Conservation (phyloP, 2,888 invertebrate species). For the Argyresthia albistria region DNA sequence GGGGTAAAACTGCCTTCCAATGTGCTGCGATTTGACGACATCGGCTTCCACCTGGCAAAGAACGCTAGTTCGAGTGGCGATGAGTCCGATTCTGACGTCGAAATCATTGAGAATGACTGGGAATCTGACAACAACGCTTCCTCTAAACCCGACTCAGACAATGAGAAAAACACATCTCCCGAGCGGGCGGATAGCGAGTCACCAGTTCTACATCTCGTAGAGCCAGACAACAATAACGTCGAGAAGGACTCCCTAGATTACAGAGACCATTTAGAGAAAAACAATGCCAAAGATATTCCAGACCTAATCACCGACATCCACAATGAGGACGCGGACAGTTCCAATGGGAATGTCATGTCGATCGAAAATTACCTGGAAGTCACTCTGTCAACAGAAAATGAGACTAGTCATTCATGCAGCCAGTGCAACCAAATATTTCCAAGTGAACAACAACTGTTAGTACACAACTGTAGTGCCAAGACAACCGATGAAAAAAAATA, state of each 20-base stretch:
- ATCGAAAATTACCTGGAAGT: conserved; percentile 69
- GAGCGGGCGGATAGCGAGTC: conserved; percentile 59
- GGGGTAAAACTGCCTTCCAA: conserved; percentile 69
- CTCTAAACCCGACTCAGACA: conserved; percentile 62
- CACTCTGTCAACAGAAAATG: conserved; percentile 64
- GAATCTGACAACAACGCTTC: conserved; percentile 64
- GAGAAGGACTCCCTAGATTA: conserved; percentile 50
- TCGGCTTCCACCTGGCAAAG: conserved; percentile 63
- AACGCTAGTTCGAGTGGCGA: conserved; percentile 58
- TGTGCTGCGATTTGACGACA: conserved; percentile 68
- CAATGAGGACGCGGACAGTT: conserved; percentile 58
- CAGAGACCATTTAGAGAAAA: conserved; percentile 53
- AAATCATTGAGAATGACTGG: conserved; percentile 68
- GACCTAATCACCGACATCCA: conserved; percentile 40
- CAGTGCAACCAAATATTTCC: conserved; percentile 66
- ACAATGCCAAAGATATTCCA: conserved; percentile 53
- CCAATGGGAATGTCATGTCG: conserved; percentile 64
- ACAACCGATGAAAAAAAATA: conserved; percentile 62
- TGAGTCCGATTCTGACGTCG: conserved; percentile 67
- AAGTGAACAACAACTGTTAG: conserved; percentile 51
- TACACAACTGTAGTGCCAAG: conserved; percentile 60
- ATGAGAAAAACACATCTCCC: conserved; percentile 53
- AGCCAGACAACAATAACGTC: conserved; percentile 60
- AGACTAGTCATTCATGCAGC: conserved; percentile 64
- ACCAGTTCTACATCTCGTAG: conserved; percentile 59